Base-by-base conservation (phyloP, 1,140 invertebrate genomes). In the Eumeta japonica region DNA sequence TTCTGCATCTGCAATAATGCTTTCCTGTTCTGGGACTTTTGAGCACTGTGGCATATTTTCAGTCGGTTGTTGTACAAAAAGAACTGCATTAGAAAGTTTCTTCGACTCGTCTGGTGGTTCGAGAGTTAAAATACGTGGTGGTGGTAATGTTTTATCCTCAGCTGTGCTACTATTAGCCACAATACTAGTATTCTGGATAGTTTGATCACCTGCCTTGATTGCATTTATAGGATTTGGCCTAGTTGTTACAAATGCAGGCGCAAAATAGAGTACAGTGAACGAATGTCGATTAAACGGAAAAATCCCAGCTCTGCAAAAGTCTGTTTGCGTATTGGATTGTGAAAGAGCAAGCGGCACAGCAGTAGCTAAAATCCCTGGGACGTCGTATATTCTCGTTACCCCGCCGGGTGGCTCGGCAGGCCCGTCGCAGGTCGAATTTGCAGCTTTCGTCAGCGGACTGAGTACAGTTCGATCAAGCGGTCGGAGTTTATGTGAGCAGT, bases 361-460 rank as follows among this genome's bases (percentile, higher is more conserved):
- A 47, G 52, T 42, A 16, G 46, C 37, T 20, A 73, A 43, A 35
- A 77, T 62, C 4, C 38, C 46, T 28, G 72, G 61, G 33, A 79
- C 63, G 40, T 78, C 68, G 50, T 76, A 78, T 17, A 79, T 73
- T 10, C 59, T 56, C 50, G 80, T 73, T 4, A 63, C 49, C 52
- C 66, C 75, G 10, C 72, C 67, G 66, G 59, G 43, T 80, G 51
- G 35, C 28, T 64, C 44, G 49, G 33, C 59, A 78, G 54, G 71
- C 75, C 31, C 53, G 50, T 75, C 61, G 35, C 52, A 56, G 14
- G 54, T 49, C 10, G 43, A 27, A 39, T 66, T 61, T 33, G 62
- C 52, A 45, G 51, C 46, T 35, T 52, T 56, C 36, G 72, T 74
- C 2, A 75, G 58, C 17, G 62, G 58, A 3, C 58, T 61, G 44